Evolutionary conservation across 2,797 vertebrate genomes (phyloP), one percentile per base, ranked within the genome.

Genomic region (Falco biarmicus): DNA sequence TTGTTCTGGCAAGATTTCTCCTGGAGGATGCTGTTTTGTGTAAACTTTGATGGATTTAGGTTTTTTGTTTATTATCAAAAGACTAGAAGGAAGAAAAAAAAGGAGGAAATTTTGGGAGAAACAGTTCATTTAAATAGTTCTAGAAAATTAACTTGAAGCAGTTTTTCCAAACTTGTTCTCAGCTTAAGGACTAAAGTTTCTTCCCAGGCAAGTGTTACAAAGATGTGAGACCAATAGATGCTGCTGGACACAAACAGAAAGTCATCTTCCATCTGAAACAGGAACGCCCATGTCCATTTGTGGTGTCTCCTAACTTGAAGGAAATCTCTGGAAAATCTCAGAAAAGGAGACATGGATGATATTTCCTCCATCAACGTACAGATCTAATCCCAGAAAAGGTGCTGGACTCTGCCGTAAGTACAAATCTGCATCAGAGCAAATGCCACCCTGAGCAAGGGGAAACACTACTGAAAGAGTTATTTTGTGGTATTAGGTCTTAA

Each of bases 1-100:
- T 61, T 87, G 71, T 60, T 92, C 89, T 96, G 93, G 64, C 84
- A 95, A 76, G 87, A 77, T 87, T 89, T 91, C 47, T 92, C 11
- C 19, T 77, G 29, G 39, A 94, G n/a, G 59, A 80, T 77, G 60
- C 15, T 91, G 70, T 77, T 86, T 87, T 84, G 68, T 61, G 29
- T 75, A 92, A 92, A 75, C n/a, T 81, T 93, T 64, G 64, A 84
- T 77, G 19, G 26, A 65, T 90, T 74, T 54, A 43, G n/a, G 4
- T 0, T 81, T 83, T 85, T 83, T 86, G 48, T 88, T 86, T 86
- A 77, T 92, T 15, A 1, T 78, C 48, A 45, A 41, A 96, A 88
- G 41, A 43, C 20, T 79, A 39, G 51, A 47, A 79, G 7, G 15
- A 34, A 13, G 39, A 84, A 24, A 82, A 61, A 31, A 25, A 53